A percentile compares a stretch with the other conserved stretches of the same genome.
Conservation (phyloP, 2,888 invertebrate species). For the Synanthedon vespiformis region DNA sequence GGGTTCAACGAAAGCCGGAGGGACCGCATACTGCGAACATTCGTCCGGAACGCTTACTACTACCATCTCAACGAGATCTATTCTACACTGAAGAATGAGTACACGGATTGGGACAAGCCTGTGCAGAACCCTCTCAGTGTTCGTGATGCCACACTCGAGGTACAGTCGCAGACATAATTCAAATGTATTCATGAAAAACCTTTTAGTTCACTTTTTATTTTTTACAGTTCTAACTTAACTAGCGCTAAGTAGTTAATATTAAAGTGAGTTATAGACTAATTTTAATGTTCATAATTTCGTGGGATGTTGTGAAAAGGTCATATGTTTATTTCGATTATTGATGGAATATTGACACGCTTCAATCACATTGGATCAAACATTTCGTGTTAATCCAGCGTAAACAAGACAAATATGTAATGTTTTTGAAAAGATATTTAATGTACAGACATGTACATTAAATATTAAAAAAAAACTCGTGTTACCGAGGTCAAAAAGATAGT, state of each 20-base stretch:
- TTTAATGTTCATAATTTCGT: neutral
- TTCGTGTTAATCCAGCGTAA: too few species aligned
- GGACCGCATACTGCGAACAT: constrained; percentile 88
- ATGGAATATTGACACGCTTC: too few species aligned
- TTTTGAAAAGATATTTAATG: too few species aligned
- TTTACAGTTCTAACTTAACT: neutral
- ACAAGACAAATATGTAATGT: too few species aligned
- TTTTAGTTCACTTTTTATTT: neutral
- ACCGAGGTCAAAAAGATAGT: too few species aligned
- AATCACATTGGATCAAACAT: too few species aligned
- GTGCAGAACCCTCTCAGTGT: constrained; percentile 88
- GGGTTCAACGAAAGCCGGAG: constrained; percentile 91
- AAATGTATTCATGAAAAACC: neutral
- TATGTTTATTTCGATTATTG: too few species aligned
- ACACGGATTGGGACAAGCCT: constrained; percentile 95
- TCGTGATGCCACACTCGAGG: constrained; percentile 85
- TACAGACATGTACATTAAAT: too few species aligned
- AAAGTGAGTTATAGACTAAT: neutral
- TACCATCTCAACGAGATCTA: constrained; percentile 96
- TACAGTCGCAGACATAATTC: constrained; percentile 14
- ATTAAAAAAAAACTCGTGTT: too few species aligned
- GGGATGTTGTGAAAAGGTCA: too few species aligned
- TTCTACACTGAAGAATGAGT: constrained; percentile 93
- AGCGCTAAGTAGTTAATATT: neutral
- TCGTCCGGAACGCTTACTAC: constrained; percentile 93